Base-by-base conservation (phyloP, 2,888 invertebrate species). In the Cheilosia vernalis region DNA sequence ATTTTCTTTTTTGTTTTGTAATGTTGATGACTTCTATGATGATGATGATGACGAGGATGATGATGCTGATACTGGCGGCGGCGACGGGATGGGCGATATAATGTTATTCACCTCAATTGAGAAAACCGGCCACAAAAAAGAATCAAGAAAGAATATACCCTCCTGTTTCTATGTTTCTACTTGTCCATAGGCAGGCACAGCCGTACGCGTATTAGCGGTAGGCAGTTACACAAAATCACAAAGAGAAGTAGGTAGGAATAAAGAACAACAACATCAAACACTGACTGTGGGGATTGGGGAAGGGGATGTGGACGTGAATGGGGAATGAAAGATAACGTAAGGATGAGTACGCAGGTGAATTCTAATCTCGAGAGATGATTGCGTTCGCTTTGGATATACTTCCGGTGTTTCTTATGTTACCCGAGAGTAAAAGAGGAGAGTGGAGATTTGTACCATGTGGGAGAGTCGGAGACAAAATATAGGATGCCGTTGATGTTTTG, bases 101-200 rank as follows among this genome's bases (percentile, higher is more conserved):
- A 74, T 84, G 79, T 70, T 80, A 80, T 85, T 80, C 84, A 80
- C 80, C 84, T 80, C 76, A 47, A 58, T 79, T 74, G 40, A 69
- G 73, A 79, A 51, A 40, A 77, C 56, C 51, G 42, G 30, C 53
- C 51, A 77, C 37, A 60, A 47, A 76, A 24, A 40, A 47, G 49
- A 49, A 64, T 58, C 64, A 64, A 47, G 64, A 64, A 49, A 58
- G 15, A 37, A 27, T 58, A 24, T 15, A 37, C 9, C 60, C 60
- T 67, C 51, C 51, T 42, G 49, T 58, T 64, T 33, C 53, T 51
- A 10, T 33, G 33, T 3, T 33, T 33, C 37, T 1, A 27, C 44
- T 42, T 27, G 51, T 63, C 3, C 37, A 55, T 4, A 58, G 13
- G 9, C 44, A 66, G 61, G n/a, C 19, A 33, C 3, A 33, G 9